These are phyloP conservation scores for Tokudaia muenninki DNA, from an alignment of 2,797 vertebrate species.

Conservation along the genomic window DNA sequence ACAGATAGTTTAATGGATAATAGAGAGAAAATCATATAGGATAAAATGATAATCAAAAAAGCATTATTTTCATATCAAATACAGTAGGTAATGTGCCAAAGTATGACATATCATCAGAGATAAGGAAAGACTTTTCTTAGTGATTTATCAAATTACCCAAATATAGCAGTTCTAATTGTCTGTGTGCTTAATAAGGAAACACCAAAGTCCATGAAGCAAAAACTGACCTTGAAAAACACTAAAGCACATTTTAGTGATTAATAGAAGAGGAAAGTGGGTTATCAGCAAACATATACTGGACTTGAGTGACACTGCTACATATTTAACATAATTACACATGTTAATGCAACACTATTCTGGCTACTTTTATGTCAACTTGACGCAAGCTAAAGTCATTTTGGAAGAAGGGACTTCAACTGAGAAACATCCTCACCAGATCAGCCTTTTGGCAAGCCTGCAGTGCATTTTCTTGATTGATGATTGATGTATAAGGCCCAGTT, in stretches of 20 bases:
- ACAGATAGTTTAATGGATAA: neutral
- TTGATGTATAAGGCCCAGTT: neutral
- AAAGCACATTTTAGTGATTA: neutral
- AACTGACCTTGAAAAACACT: neutral
- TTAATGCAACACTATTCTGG: neutral
- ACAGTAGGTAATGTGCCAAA: constrained; percentile 5
- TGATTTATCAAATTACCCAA: neutral
- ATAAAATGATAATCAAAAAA: neutral
- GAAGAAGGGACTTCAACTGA: neutral
- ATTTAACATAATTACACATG: neutral
- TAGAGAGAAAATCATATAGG: neutral
- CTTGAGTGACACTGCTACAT: neutral
- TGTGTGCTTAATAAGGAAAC: neutral
- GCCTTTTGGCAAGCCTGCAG: neutral
- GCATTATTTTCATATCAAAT: neutral
- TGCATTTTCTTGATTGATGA: neutral
- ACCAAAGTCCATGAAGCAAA: neutral
- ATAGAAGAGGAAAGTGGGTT: neutral
- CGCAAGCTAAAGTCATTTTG: neutral
- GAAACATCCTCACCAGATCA: too few species aligned
- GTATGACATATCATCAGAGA: neutral
- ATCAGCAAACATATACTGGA: neutral
- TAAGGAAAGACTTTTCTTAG: neutral
- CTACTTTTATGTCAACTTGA: neutral
- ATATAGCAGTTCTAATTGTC: neutral